These are phyloP conservation scores for Drosophila pachea DNA, from an alignment of 1,140 invertebrate genomes.

Conservation along the genomic window DNA sequence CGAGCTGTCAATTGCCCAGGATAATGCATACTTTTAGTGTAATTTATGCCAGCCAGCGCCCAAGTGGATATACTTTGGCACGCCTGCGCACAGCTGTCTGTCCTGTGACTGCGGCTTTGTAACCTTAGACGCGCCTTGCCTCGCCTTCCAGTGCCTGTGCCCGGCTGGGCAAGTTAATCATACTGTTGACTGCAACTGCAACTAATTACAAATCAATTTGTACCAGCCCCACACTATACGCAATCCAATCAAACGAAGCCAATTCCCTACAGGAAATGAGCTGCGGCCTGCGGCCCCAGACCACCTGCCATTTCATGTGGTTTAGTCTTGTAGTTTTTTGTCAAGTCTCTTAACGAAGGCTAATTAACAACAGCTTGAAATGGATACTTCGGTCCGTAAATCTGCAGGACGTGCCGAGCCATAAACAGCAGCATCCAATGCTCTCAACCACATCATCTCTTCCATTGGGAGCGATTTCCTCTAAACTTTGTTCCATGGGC, in stretches of 20 bases:
- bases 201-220: slow-evolving; percentile 77
- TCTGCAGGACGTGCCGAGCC: slow-evolving; percentile 16
- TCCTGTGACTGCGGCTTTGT: slow-evolving; percentile 25
- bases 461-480: too few relatives aligned
- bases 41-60: slow-evolving; percentile 54
- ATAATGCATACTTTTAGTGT: slow-evolving; percentile 51
- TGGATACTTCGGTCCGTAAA: slow-evolving; percentile 45
- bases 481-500: too few relatives aligned
- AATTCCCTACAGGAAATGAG: slow-evolving; percentile 52
- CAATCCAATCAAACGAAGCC: slow-evolving; percentile 39
- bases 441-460: too few relatives aligned
- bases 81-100: slow-evolving; percentile 53
- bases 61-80: slow-evolving; percentile 57
- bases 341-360: slow-evolving; percentile 49
- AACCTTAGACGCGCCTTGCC: slow-evolving; percentile 49
- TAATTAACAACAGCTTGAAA: slow-evolving; percentile 32
- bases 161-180: slow-evolving; percentile 52
- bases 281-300: slow-evolving; percentile 10
- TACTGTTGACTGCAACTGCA: slow-evolving; percentile 73
- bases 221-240: slow-evolving; percentile 47
- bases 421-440: too few relatives aligned
- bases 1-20: slow-evolving; percentile 65
- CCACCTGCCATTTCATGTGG: slow-evolving; percentile 54
- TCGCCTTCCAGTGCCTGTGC: not conserved
- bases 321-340: slow-evolving; percentile 10